A percentile compares a stretch with the other conserved stretches of the same genome.
phyloP scores from a whole-genome alignment of 1,140 invertebrate genomes.

The Drosophila tsacasi region DNA sequence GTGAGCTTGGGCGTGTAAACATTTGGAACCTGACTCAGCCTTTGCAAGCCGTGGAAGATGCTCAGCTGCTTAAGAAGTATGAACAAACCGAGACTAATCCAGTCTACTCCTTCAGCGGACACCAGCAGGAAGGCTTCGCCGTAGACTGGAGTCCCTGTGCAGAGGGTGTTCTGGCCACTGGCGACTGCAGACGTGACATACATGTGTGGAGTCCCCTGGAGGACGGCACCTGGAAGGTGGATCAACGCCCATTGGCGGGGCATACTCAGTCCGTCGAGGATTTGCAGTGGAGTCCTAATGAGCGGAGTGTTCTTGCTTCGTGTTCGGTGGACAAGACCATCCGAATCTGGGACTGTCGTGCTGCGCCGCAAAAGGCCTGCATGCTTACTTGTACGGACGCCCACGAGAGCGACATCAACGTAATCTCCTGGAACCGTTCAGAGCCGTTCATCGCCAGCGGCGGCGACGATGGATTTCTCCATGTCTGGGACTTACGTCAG shows the following conservation, averaged over 20 bases:
- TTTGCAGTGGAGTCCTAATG: conserved; percentile 99
- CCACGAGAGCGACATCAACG: conserved; percentile 97
- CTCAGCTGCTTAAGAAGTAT: conserved; percentile 87
- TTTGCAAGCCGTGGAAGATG: conserved; percentile 91
- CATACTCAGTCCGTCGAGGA: conserved; percentile 98
- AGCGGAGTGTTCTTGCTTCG: conserved; percentile 96
- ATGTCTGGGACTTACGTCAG: conserved; percentile 97
- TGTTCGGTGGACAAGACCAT: conserved; percentile 98
- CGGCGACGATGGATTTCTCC: conserved; percentile 97
- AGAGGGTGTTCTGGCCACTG: conserved; percentile 88
- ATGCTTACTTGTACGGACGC: conserved; percentile 95
- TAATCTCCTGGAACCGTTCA: conserved; percentile 97
- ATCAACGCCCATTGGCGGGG: conserved; percentile 93
- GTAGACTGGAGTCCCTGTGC: conserved; percentile 95
- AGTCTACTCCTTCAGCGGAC: conserved; percentile 95
- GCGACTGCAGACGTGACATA: conserved; percentile 90
- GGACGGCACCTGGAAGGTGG: conserved; percentile 93
- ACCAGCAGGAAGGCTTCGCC: conserved; percentile 96
- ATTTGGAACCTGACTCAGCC: conserved; percentile 95
- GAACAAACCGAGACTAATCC: conserved; percentile 89
- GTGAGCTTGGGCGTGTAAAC: conserved; percentile 95
- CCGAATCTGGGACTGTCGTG: conserved; percentile 96
- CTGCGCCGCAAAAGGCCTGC: conserved; percentile 93
- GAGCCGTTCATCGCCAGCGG: conserved; percentile 97
- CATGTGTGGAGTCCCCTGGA: conserved; percentile 95